Conservation (phyloP, 1,140 invertebrate genomes). For the Eueides isabella region DNA sequence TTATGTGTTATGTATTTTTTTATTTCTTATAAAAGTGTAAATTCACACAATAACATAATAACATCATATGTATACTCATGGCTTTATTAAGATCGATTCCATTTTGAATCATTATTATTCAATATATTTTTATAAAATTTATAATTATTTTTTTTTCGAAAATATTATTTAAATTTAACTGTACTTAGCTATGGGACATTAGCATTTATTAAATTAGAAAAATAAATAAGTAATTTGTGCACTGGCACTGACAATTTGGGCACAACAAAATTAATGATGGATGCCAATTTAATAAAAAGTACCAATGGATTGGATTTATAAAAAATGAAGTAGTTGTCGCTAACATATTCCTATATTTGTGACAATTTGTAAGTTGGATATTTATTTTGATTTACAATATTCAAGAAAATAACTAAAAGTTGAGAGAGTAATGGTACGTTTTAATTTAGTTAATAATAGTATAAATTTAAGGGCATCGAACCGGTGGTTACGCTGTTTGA, state of each 20-base stretch:
- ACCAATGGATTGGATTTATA: slow-evolving; percentile 40
- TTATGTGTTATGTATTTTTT: background rate
- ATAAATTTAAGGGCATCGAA: slow-evolving; percentile 48
- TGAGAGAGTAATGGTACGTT: slow-evolving; percentile 65
- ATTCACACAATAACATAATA: background rate
- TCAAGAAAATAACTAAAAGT: slow-evolving; percentile 2
- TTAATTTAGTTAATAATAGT: slow-evolving; percentile 40
- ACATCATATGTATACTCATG: slow-evolving; percentile 1
- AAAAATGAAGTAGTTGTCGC: slow-evolving; percentile 53
- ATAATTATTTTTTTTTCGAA: background rate
- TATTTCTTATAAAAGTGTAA: background rate
- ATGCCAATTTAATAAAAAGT: slow-evolving; percentile 44
- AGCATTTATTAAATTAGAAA: background rate
- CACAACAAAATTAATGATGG: slow-evolving; percentile 40
- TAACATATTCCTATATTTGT: slow-evolving; percentile 43
- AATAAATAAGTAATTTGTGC: slow-evolving; percentile 16
- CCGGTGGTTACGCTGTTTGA: slow-evolving; percentile 63
- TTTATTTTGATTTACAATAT: background rate
- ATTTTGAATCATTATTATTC: background rate
- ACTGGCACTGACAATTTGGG: slow-evolving; percentile 23
- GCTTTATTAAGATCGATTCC: slow-evolving; percentile 1
- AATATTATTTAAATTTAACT: background rate
- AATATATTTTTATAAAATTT: background rate
- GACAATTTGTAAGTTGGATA: slow-evolving; percentile 30
- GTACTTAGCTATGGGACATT: background rate